Percentiles rank a stretch among this genome's conserved stretches.
phyloP scores from a whole-genome alignment of 2,888 invertebrate species.

The Caradrina clavipalpis region DNA sequence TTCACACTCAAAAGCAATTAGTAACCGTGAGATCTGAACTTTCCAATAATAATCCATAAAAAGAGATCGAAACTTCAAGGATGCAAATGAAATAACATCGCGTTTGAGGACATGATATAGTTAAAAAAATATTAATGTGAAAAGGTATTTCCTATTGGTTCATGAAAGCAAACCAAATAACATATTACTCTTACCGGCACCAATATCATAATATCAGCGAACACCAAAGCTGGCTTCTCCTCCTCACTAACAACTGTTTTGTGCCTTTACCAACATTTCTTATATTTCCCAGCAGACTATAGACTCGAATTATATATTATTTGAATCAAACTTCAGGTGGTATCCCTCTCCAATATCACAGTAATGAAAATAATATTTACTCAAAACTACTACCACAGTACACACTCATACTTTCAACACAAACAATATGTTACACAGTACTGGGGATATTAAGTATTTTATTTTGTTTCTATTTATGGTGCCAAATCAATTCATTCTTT shows the following conservation, averaged over 20 bases:
- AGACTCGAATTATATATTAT: slow-evolving; percentile 69
- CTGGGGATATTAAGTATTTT: slow-evolving; percentile 50
- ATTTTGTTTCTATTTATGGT: slow-evolving; percentile 36
- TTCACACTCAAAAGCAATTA: slow-evolving; percentile 86
- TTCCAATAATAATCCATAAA: slow-evolving; percentile 81
- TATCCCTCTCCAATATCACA: slow-evolving; percentile 88
- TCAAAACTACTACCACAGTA: slow-evolving; percentile 75
- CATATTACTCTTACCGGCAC: slow-evolving; percentile 83
- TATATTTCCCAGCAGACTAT: slow-evolving; percentile 72
- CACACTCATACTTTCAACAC: slow-evolving; percentile 77
- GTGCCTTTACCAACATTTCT: slow-evolving; percentile 84
- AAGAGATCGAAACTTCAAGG: slow-evolving; percentile 80
- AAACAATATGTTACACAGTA: slow-evolving; percentile 58
- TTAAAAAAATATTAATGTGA: slow-evolving; percentile 90
- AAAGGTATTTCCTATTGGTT: slow-evolving; percentile 91
- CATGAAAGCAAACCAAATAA: slow-evolving; percentile 84
- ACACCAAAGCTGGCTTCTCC: slow-evolving; percentile 90
- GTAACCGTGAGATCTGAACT: slow-evolving; percentile 90
- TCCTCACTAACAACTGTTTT: slow-evolving; percentile 81
- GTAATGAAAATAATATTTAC: slow-evolving; percentile 81
- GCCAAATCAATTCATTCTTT: slow-evolving; percentile 28
- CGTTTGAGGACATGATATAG: slow-evolving; percentile 90
- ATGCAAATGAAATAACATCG: slow-evolving; percentile 88
- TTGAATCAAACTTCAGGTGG: slow-evolving; percentile 79
- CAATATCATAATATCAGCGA: slow-evolving; percentile 80